Evolutionary conservation across 2,113 vertebrate species (phyloP).

Genomic region (Sinocyclocheilus anophthalmus): DNA sequence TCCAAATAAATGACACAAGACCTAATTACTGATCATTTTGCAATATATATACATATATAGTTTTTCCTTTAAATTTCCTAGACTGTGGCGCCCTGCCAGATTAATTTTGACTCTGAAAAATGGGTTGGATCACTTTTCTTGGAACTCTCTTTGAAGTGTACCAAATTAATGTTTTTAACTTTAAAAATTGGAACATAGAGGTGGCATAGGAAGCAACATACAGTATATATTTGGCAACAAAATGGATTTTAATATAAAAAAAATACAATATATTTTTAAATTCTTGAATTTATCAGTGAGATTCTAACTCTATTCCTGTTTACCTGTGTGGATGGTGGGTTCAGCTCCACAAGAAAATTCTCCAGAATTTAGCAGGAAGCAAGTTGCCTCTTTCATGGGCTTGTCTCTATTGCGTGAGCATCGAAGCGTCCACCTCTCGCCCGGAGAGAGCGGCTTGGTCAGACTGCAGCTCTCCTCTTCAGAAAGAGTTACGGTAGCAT

Average conservation of each 20-base stretch:
- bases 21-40: background rate
- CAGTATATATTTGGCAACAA: too few relatives aligned
- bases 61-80: background rate
- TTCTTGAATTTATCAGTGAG: too few relatives aligned
- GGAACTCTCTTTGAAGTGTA: too few relatives aligned
- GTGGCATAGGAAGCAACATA: too few relatives aligned
- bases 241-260: too few relatives aligned
- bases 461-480: conserved; percentile 84
- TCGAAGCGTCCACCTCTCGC: conserved; percentile 80
- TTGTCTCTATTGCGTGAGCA: conserved; percentile 84
- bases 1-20: conserved; percentile 1
- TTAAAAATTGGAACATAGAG: too few relatives aligned
- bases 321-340: conserved; percentile 84
- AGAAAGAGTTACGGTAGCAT: conserved; percentile 86
- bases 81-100: background rate
- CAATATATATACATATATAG: background rate
- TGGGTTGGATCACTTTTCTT: too few relatives aligned
- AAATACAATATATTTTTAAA: too few relatives aligned
- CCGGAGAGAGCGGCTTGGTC: conserved; percentile 84
- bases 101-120: too few relatives aligned
- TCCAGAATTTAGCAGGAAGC: conserved; percentile 86
- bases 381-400: conserved; percentile 88
- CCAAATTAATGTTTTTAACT: too few relatives aligned
- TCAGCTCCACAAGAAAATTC: conserved; percentile 83
- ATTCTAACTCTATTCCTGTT: background rate